Evolutionary conservation across 2,797 vertebrate genomes (phyloP).

Genomic region (Hipposideros larvatus): DNA sequence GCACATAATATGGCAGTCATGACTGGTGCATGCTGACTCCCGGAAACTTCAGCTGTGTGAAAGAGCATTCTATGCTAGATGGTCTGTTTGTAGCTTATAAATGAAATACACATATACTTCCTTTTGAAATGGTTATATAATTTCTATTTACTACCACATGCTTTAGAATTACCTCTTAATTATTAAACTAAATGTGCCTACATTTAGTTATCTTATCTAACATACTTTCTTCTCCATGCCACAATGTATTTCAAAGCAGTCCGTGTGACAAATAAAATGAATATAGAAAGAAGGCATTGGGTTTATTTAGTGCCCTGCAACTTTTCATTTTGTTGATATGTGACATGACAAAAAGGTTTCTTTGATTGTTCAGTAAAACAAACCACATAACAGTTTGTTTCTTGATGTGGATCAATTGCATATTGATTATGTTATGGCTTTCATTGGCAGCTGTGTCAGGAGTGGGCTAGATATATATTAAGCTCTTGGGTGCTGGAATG

Average conservation of each 20-base stretch:
- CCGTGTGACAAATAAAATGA: not conserved
- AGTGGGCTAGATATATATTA: slow-evolving; percentile 43
- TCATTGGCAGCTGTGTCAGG: not conserved
- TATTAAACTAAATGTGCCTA: not conserved
- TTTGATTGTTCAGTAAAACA: slow-evolving; percentile 72
- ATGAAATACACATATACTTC: not conserved
- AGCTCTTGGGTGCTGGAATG: slow-evolving; percentile 30
- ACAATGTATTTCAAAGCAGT: not conserved
- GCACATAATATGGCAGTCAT: not conserved
- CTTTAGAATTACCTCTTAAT: not conserved
- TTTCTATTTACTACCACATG: not conserved
- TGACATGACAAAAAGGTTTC: slow-evolving; percentile 70
- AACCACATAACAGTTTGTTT: slow-evolving; percentile 67
- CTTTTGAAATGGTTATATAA: not conserved
- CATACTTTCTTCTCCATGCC: not conserved
- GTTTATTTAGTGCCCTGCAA: not conserved
- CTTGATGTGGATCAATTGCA: slow-evolving; percentile 56
- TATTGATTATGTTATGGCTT: slow-evolving; percentile 45
- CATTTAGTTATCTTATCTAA: not conserved
- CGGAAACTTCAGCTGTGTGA: not conserved
- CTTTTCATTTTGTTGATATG: slow-evolving; percentile 58
- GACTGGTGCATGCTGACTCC: not conserved
- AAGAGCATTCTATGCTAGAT: not conserved
- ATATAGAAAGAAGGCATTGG: slow-evolving; percentile 45
- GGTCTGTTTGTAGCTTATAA: not conserved